Evolutionary conservation across 1,140 invertebrate genomes (phyloP), one percentile per base, ranked within the genome.

Genomic region (Drosophila ohnishii): DNA sequence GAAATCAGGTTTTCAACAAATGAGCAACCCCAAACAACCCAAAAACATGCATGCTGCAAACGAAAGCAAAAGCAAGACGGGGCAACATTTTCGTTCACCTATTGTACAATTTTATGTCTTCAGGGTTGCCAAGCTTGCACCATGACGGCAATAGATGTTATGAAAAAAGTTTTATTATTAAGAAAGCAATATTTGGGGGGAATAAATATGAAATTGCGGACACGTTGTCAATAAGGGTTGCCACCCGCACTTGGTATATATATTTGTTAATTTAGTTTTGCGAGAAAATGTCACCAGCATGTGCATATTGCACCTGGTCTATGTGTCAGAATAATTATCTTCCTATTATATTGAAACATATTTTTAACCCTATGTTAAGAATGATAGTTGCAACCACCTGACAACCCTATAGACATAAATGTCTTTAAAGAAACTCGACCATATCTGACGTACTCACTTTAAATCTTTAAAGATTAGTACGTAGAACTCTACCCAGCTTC

Each of bases 371-470:
- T 30, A 56, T 10, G 5, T 5, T 28, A 71, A 5, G 7, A 59
- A 19, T 53, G 22, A 14, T 32, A 35, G 13, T 9, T 22, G 35
- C 40, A 44, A 61, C 8, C 35, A 58, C 75, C 56, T 87, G 83
- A 83, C 82, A 86, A 83, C 82, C 84, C 83, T 85, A 50, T 45
- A 72, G 76, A 72, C 65, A 19, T 39, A 78, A 87, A 60, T 47
- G 50, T 28, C 39, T 62, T 45, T n/a, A 42, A 73, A 65, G 35
- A 65, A 25, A 56, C 48, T 64, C 22, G 32, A 56, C 66, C 61
- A 67, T 60, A 77, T 59, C 57, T 59, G 48, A 81, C 45, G 45
- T 51, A 69, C 67, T 34, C 7, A 48, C 16, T 32, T 40, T 25
- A 19, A 83, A 69, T 63, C 7, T 37, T 25, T 37, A 37, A 55